Evolutionary conservation across 1,140 invertebrate species (phyloP).

Genomic region (Pogonus chalceus): DNA sequence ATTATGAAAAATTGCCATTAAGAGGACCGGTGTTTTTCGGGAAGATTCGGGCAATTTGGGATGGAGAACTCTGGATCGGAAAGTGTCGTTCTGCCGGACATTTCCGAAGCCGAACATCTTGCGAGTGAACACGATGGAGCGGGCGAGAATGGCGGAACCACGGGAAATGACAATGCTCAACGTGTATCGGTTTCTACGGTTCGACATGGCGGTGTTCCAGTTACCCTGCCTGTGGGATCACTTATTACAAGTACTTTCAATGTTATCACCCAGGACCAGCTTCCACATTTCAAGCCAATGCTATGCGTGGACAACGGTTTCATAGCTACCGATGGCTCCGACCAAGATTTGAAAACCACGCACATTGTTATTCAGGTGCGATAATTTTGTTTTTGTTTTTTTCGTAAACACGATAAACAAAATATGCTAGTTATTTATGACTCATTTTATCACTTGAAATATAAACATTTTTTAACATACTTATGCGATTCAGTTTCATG

Average conservation of each 20-base stretch:
- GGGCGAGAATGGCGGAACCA: conserved; percentile 26
- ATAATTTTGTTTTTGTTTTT: too few species aligned
- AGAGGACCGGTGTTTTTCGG: conserved; percentile 5
- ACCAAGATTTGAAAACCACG: conserved; percentile 60
- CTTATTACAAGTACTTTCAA: conserved; percentile 73
- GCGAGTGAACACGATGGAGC: conserved; percentile 45
- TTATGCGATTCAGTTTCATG: too few species aligned
- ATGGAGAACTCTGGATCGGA: conserved; percentile 49
- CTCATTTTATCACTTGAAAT: too few species aligned
- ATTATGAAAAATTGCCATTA: not conserved
- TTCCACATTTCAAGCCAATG: conserved; percentile 73
- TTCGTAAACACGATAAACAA: too few species aligned
- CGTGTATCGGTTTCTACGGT: conserved; percentile 35
- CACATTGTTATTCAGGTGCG: conserved; percentile 69
- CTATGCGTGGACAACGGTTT: conserved; percentile 73
- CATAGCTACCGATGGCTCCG: conserved; percentile 57
- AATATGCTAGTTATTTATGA: too few species aligned
- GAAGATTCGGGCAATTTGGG: conserved; percentile 16
- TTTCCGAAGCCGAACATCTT: conserved; percentile 51
- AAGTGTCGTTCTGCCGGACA: conserved; percentile 56
- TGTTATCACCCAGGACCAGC: conserved; percentile 71
- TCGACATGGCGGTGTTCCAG: conserved; percentile 52
- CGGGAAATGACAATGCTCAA: conserved; percentile 31
- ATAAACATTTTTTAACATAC: too few species aligned
- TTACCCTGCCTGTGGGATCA: conserved; percentile 65